These are phyloP conservation scores for Entomobrya multifasciata DNA, from an alignment of 2,888 invertebrate species.

Conservation along the genomic window DNA sequence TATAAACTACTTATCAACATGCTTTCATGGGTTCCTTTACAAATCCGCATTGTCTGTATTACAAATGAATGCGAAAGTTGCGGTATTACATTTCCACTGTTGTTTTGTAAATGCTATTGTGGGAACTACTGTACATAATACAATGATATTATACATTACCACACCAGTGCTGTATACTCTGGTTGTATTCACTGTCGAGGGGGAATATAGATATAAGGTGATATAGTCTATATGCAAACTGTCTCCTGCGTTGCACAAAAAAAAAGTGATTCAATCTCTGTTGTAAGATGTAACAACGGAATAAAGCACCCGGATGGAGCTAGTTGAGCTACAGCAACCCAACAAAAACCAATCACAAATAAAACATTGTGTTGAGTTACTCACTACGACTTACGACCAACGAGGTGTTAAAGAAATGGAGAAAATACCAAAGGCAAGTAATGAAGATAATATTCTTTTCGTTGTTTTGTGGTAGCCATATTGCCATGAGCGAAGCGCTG, in stretches of 20 bases:
- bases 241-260: conserved; percentile 4
- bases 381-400: conserved; percentile 11
- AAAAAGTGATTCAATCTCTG: conserved; percentile 31
- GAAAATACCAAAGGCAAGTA: too few species aligned
- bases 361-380: not conserved
- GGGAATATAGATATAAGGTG: not conserved
- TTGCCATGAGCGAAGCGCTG: too few species aligned
- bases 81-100: conserved; percentile 15
- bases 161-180: too few species aligned
- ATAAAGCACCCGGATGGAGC: not conserved
- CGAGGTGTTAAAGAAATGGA: too few species aligned
- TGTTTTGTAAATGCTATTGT: not conserved
- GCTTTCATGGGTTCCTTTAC: conserved; percentile 41
- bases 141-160: too few species aligned
- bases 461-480: too few species aligned
- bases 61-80: conserved; percentile 50
- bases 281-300: not conserved
- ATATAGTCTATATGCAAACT: not conserved
- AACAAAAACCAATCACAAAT: conserved; percentile 21
- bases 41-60: conserved; percentile 58
- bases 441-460: too few species aligned
- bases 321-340: not conserved
- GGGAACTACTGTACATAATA: not conserved
- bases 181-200: too few species aligned
- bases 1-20: conserved; percentile 68